Conservation (phyloP, 2,888 invertebrate genomes). For the Stenoptilia bipunctidactyla region DNA sequence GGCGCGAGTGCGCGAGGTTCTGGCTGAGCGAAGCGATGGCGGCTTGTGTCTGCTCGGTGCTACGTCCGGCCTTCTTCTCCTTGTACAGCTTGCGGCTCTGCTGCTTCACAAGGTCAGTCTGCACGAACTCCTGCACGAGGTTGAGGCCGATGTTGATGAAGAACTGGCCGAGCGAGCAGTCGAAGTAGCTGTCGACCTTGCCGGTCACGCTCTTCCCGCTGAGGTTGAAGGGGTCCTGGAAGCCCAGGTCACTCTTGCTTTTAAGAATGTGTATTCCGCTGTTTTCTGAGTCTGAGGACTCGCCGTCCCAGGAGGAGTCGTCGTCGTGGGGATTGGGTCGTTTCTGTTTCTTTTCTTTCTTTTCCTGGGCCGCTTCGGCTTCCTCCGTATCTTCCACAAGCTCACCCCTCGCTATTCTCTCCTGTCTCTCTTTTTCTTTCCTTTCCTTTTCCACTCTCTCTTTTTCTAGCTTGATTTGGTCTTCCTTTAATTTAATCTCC, state of each 20-base stretch:
- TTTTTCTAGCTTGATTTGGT: constrained; percentile 39
- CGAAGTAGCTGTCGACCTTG: constrained; percentile 82
- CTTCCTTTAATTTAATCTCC: constrained; percentile 47
- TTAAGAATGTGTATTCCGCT: constrained; percentile 67
- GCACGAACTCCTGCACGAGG: constrained; percentile 94
- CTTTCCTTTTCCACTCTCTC: constrained; percentile 42
- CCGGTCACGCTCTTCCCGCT: constrained; percentile 50
- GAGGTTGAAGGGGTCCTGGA: constrained; percentile 50
- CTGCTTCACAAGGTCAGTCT: constrained; percentile 88
- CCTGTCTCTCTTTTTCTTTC: constrained; percentile 55
- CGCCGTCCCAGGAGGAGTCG: constrained; percentile 74
- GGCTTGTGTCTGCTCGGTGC: constrained; percentile 80
- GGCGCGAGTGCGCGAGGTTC: constrained; percentile 89
- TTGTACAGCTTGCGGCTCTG: constrained; percentile 90
- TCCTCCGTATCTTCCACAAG: constrained; percentile 24
- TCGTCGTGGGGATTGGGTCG: constrained; percentile 51
- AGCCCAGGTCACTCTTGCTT: constrained; percentile 61
- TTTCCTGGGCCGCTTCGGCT: constrained; percentile 35
- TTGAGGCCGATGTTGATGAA: constrained; percentile 94
- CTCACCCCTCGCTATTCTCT: constrained; percentile 40
- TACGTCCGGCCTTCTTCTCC: constrained; percentile 73
- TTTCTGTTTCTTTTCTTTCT: constrained; percentile 41
- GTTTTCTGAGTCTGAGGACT: constrained; percentile 60
- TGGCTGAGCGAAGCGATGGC: constrained; percentile 89
- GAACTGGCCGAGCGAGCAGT: constrained; percentile 90